Percentiles rank a stretch among this genome's conserved stretches.
Evolutionary conservation across 2,888 invertebrate genomes (phyloP).

Genomic region (Galerucella nymphaeae): DNA sequence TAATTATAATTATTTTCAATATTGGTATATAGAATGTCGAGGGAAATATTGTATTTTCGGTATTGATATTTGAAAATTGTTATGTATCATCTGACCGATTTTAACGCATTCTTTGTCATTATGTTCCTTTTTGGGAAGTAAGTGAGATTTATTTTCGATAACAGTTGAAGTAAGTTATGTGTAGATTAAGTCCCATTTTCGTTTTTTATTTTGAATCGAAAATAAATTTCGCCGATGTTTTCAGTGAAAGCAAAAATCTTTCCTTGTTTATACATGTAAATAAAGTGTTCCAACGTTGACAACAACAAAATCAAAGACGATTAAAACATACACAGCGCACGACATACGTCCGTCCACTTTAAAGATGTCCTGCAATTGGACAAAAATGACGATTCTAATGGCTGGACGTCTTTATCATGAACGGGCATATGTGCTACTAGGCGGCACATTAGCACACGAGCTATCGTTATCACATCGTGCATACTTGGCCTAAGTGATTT

Average conservation of each 20-base stretch:
- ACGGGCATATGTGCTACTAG: too few relatives aligned
- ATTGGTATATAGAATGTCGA: too few relatives aligned
- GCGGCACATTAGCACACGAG: too few relatives aligned
- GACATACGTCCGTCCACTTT: too few relatives aligned
- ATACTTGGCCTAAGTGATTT: too few relatives aligned
- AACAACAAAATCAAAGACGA: background rate
- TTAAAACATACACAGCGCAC: too few relatives aligned
- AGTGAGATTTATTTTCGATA: constrained; percentile 47
- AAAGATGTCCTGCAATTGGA: too few relatives aligned
- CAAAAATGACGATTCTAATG: too few relatives aligned
- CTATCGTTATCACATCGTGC: too few relatives aligned
- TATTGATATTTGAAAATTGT: too few relatives aligned
- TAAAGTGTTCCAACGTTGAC: constrained; percentile 14
- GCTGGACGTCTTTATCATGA: too few relatives aligned
- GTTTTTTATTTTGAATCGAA: constrained; percentile 29
- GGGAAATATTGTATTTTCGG: too few relatives aligned
- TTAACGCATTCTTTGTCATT: constrained; percentile 22
- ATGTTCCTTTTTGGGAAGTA: constrained; percentile 50
- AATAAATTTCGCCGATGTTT: constrained; percentile 54
- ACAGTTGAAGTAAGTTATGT: constrained; percentile 45
- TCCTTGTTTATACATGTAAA: constrained; percentile 52
- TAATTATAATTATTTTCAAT: background rate
- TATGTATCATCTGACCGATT: background rate
- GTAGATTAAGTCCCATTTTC: background rate
- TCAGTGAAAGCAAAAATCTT: constrained; percentile 55